These are phyloP conservation scores for Drosophila sechellia DNA, from an alignment of 1,140 invertebrate species.

Conservation along the genomic window DNA sequence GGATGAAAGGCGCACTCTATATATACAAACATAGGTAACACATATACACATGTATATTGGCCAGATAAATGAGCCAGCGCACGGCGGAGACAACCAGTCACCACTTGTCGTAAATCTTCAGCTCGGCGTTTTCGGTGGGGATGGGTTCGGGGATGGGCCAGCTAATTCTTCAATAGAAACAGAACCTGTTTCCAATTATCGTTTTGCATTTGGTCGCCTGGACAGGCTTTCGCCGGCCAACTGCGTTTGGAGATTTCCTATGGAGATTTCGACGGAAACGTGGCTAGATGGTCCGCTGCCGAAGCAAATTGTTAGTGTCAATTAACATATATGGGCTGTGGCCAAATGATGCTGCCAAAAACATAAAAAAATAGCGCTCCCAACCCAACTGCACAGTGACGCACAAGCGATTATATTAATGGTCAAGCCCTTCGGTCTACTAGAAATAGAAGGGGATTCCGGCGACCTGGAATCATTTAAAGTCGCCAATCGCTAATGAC, in stretches of 20 bases:
- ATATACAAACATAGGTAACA: conserved; percentile 4
- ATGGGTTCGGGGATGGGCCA: conserved; percentile 15
- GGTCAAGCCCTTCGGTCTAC: conserved; percentile 24
- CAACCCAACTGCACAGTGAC: conserved; percentile 53
- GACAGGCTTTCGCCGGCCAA: conserved; percentile 58
- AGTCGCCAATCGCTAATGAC: conserved; percentile 40
- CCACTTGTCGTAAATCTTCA: conserved; percentile 72
- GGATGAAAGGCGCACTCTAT: conserved; percentile 46
- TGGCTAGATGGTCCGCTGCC: conserved; percentile 29
- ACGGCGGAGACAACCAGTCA: conserved; percentile 78
- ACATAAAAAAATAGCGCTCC: neutral
- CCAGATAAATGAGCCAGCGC: conserved; percentile 72
- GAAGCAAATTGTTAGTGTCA: conserved; percentile 72
- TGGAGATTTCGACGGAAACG: conserved; percentile 52
- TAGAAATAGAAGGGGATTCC: conserved; percentile 42
- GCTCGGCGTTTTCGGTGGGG: conserved; percentile 29
- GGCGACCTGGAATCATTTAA: conserved; percentile 20
- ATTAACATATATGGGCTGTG: conserved; percentile 73
- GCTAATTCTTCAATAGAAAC: conserved; percentile 63
- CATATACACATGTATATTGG: conserved; percentile 2
- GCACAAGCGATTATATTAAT: conserved; percentile 6
- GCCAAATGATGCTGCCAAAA: conserved; percentile 33
- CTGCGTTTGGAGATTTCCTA: conserved; percentile 36
- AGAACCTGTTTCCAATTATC: conserved; percentile 78
- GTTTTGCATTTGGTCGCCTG: conserved; percentile 52